A percentile compares a stretch with the other conserved stretches of the same genome.
Conservation (phyloP, 2,113 vertebrate genomes). For the Rutilus rutilus region DNA sequence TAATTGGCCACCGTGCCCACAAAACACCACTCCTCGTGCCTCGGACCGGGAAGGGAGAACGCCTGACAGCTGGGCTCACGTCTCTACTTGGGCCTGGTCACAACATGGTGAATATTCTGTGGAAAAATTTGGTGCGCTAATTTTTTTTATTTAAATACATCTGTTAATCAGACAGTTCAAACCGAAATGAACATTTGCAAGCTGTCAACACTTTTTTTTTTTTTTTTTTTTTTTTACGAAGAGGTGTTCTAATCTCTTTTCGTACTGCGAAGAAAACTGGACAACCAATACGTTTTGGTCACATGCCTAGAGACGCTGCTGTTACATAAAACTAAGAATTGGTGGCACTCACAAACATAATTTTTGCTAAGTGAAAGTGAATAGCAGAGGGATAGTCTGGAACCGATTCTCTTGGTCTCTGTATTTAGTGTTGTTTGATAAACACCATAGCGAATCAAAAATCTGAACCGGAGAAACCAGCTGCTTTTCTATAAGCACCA, state of each 20-base stretch:
- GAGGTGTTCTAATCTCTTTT: neutral
- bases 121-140: neutral
- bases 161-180: neutral
- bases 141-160: neutral
- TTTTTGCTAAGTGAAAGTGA: neutral
- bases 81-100: neutral
- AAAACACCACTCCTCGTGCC: neutral
- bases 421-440: neutral
- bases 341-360: neutral
- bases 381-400: neutral
- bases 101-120: neutral
- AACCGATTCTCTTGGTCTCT: neutral
- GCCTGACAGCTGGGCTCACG: neutral
- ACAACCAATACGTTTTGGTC: neutral
- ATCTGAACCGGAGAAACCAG: no score
- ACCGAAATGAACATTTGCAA: neutral
- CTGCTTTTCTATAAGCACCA: no score
- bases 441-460: no score
- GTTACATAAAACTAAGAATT: neutral
- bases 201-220: neutral
- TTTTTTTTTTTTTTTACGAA: neutral
- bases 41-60: neutral
- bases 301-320: neutral
- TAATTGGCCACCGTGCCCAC: neutral
- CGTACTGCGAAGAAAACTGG: neutral